These are phyloP conservation scores for Odocoileus hemionus DNA, from an alignment of 2,113 vertebrate species.

Conservation along the genomic window DNA sequence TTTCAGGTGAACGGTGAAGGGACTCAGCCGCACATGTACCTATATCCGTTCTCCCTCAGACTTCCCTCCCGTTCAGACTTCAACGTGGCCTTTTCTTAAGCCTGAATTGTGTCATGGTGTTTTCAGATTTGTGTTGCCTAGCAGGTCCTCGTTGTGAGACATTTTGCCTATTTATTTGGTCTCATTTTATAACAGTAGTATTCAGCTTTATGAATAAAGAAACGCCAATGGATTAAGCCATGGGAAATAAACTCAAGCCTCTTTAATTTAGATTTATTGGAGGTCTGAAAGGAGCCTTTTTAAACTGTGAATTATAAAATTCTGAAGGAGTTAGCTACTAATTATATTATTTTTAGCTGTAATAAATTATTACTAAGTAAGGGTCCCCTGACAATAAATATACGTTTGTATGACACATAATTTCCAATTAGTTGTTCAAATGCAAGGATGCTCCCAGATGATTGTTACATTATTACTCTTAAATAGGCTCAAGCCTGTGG, in stretches of 20 bases:
- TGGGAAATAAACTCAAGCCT: constrained; percentile 25
- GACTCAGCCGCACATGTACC: not conserved
- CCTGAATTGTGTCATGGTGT: not conserved
- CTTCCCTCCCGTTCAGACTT: not conserved
- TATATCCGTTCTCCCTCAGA: not conserved
- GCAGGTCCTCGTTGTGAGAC: not conserved
- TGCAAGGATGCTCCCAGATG: not conserved
- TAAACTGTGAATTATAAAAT: not conserved
- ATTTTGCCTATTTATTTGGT: not conserved
- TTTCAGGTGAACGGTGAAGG: not conserved
- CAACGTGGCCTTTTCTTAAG: not conserved
- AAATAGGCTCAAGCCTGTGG: not conserved
- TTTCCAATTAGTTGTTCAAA: constrained; percentile 35
- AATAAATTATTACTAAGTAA: constrained; percentile 25
- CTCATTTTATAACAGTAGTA: not conserved
- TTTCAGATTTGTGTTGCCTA: not conserved
- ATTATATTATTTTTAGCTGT: constrained; percentile 18
- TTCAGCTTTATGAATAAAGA: constrained; percentile 16
- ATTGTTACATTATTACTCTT: not conserved
- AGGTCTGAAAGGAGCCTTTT: not conserved
- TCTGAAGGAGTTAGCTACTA: constrained; percentile 20
- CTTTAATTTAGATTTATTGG: constrained; percentile 22
- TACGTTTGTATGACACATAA: constrained; percentile 2
- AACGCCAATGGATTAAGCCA: not conserved
- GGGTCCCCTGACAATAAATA: constrained; percentile 6